Conservation (phyloP, 2,888 invertebrate genomes). For the Polydesmus complanatus region DNA sequence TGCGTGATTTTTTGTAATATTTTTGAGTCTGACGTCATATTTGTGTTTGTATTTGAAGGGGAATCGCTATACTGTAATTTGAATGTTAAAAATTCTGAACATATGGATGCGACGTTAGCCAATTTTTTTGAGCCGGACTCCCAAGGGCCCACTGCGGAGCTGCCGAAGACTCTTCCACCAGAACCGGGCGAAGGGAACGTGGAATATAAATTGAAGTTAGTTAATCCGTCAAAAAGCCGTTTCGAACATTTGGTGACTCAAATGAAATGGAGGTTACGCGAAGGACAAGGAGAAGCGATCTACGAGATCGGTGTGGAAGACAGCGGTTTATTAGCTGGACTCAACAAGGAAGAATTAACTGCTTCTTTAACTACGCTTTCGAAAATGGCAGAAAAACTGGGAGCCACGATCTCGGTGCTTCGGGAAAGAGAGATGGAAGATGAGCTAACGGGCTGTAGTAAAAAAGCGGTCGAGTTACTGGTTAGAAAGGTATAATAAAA, state of each 20-base stretch:
- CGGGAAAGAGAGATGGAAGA: constrained; percentile 44
- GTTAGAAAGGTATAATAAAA: constrained; percentile 54
- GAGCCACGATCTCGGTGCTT: constrained; percentile 64
- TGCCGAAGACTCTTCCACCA: constrained; percentile 47
- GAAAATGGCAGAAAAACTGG: constrained; percentile 74
- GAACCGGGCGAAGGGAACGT: constrained; percentile 90
- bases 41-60: neutral
- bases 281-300: constrained; percentile 92
- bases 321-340: constrained; percentile 71
- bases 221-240: constrained; percentile 76
- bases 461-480: constrained; percentile 68
- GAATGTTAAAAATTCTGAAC: neutral
- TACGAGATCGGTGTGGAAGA: constrained; percentile 94
- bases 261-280: constrained; percentile 94
- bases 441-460: constrained; percentile 27
- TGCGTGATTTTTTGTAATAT: neutral
- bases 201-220: constrained; percentile 88
- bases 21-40: neutral
- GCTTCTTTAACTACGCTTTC: constrained; percentile 69
- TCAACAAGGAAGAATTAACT: constrained; percentile 68
- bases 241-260: constrained; percentile 89
- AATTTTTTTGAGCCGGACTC: neutral
- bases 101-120: neutral
- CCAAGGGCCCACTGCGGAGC: neutral
- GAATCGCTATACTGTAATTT: no score